Base-by-base conservation (phyloP, 2,113 vertebrate species). In the Tetrax tetrax region DNA sequence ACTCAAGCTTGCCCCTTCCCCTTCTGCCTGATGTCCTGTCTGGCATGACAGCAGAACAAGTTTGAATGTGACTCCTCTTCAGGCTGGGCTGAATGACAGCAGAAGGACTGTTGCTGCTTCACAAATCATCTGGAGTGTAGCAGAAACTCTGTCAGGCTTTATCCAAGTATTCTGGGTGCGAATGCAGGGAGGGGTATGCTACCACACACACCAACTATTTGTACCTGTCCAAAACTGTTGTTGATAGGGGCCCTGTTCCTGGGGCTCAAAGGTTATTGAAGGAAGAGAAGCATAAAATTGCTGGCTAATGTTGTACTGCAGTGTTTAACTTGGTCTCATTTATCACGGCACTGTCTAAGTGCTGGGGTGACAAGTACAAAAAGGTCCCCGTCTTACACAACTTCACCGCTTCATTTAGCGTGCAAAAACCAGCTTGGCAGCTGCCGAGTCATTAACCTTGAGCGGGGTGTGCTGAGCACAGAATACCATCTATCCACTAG, bases 401-500 rank as follows among this genome's bases (percentile, higher is more conserved):
- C 43, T 57, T 65, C 9, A 80, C 54, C 83, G 89, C 86, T 92
- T 74, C 66, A 37, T 69, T 85, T 60, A 74, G 89, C 31, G 2
- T 21, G 64, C 60, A 79, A 23, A 70, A 63, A 80, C 1, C 71
- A 78, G 59, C 43, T 65, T n/a, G 71, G 28, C 45, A 83, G 66
- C 66, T 83, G 85, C 57, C 5, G 18, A 41, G 10, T 37, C 11
- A 1, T 38, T 28, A 85, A 60, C 70, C 61, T 79, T 56, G 85
- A 77, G 45, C 0, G 0, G 61, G 59, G 38, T 27, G 43, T 65
- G 78, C 70, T 91, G 66, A 85, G 78, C 48, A 25, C 71, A 48
- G 27, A 43, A 50, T 56, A 21, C 38, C 1, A 1, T 59, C 31
- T 69, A 71, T 41, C 96, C 96, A 82, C 92, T 94, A 97, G 96